Evolutionary conservation across 2,797 vertebrate species (phyloP), one percentile per base, ranked within the genome.

Genomic region (Cetoscarus ocellatus): DNA sequence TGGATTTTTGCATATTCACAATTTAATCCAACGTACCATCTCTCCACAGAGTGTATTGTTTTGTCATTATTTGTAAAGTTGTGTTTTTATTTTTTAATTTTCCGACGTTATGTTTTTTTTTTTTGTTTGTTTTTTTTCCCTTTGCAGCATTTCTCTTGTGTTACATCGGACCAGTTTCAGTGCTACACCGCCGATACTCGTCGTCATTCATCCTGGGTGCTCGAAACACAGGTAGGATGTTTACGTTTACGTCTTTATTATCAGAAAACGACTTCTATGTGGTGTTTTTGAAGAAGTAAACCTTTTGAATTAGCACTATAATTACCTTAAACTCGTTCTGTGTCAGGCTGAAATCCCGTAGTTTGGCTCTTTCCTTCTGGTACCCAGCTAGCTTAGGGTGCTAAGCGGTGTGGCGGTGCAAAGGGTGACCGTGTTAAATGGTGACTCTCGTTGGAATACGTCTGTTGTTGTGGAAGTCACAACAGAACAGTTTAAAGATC

Each of bases 161-260:
- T 90, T 67, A 19, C 10, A 6, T 44, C 91, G 92, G 91, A 79
- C 53, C 0, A 0, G 35, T 15, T 79, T 90, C 51, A 68, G 35
- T 60, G 92, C 62, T 45, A 86, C 90, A 85, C 84, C 39, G 14
- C 15, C 7, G 27, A 55, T 12, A 13, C 70, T 73, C 58, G 86
- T 88, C 90, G 83, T 90, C 90, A 88, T 89, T 91, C 87, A 87
- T 85, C 75, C 77, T 50, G 42, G 70, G 68, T 64, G 65, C 27
- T 59, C 70, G 80, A 75, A 81, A 68, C 67, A 75, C 82, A 88
- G 90, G 91, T 93, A 88, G 52, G 70, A 42, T 84, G 2, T 11
- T 12, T 5, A 9, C 35, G 35, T 11, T 5, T 38, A 8, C 35
- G 15, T 18, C 8, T 3, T 3, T 0, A 3, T 15, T 35, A 34